These are phyloP conservation scores for Probaryconus sp. DNA, from an alignment of 1,140 invertebrate genomes.

Conservation along the genomic window DNA sequence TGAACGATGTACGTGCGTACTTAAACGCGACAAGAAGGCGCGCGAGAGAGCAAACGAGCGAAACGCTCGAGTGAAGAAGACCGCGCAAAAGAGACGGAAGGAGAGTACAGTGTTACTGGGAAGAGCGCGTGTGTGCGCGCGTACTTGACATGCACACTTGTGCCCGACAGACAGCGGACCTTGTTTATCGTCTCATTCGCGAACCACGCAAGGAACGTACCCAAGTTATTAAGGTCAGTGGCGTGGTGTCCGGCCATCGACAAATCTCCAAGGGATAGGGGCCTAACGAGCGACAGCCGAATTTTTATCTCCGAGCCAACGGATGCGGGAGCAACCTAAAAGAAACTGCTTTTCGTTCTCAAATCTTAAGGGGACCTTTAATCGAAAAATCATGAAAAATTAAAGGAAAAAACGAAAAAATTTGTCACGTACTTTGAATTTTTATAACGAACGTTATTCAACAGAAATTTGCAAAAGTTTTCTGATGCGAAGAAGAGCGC, in stretches of 20 bases:
- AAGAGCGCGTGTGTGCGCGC: conserved; percentile 45
- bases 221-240: conserved; percentile 74
- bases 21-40: conserved; percentile 49
- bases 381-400: too few relatives aligned
- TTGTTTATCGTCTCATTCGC: conserved; percentile 71
- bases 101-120: neutral
- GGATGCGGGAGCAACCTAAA: neutral
- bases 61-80: neutral
- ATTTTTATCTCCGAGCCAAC: conserved; percentile 1
- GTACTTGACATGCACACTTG: conserved; percentile 68
- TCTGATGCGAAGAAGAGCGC: too few relatives aligned
- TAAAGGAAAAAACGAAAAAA: too few relatives aligned
- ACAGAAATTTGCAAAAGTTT: too few relatives aligned
- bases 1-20: conserved; percentile 61
- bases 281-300: neutral
- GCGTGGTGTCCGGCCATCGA: conserved; percentile 58
- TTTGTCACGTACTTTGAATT: too few relatives aligned
- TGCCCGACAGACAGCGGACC: conserved; percentile 65
- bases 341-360: too few relatives aligned
- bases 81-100: conserved; percentile 14
- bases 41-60: conserved; percentile 31
- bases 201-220: conserved; percentile 68
- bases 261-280: conserved; percentile 2
- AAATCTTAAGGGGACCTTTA: too few relatives aligned
- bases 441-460: too few relatives aligned